Evolutionary conservation across 2,888 invertebrate species (phyloP).

Genomic region (Sicus ferrugineus): DNA sequence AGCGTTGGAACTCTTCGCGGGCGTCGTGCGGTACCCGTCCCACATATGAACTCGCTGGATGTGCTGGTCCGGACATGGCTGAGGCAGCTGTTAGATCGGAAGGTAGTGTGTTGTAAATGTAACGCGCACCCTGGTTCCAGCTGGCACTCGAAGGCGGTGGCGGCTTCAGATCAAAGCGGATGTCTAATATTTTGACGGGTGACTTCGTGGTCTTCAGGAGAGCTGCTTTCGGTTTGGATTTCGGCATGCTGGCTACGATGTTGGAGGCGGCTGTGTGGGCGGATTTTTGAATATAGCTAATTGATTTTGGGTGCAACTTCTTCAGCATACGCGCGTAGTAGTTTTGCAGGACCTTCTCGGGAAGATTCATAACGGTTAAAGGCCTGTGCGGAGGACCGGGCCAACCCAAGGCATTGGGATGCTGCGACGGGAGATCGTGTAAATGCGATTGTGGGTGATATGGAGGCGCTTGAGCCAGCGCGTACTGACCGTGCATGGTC

Average conservation of each 20-base stretch:
- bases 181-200: conserved; percentile 50
- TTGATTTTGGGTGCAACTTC: conserved; percentile 48
- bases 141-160: conserved; percentile 48
- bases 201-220: conserved; percentile 38
- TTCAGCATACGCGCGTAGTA: conserved; percentile 57
- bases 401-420: conserved; percentile 47
- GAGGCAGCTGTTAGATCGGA: conserved; percentile 51
- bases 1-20: conserved; percentile 57
- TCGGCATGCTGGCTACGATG: neutral
- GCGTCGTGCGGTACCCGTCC: conserved; percentile 39
- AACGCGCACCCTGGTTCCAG: conserved; percentile 56
- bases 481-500: conserved; percentile 50
- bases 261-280: conserved; percentile 24
- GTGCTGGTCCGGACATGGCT: conserved; percentile 49
- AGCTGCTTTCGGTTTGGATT: neutral
- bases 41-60: conserved; percentile 61
- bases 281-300: conserved; percentile 42
- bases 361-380: conserved; percentile 44
- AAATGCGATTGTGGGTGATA: neutral
- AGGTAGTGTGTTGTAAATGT: conserved; percentile 58
- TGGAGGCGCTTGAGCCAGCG: neutral
- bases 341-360: conserved; percentile 54
- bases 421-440: conserved; percentile 23
- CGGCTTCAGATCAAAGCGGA: conserved; percentile 54
- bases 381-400: conserved; percentile 36